Conservation (phyloP, 2,113 vertebrate genomes). For the Phylloscopus whistleri region DNA sequence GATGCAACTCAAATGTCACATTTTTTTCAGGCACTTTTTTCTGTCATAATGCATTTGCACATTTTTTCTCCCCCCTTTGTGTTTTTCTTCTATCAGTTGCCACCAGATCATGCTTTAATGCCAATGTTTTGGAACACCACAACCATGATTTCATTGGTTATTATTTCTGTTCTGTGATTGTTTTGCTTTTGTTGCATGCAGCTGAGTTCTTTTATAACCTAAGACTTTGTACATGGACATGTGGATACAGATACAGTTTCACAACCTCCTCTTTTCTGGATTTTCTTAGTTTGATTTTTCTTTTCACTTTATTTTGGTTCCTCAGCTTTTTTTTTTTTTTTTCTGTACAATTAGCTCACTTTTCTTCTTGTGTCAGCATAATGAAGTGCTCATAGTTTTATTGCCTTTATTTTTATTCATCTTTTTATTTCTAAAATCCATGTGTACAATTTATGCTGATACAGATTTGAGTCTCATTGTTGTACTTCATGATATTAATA, state of each 20-base stretch:
- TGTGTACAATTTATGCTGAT: not conserved
- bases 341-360: not conserved
- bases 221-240: not conserved
- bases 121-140: not conserved
- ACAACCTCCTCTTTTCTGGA: not conserved
- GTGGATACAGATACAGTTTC: not conserved
- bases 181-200: not conserved
- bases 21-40: not conserved
- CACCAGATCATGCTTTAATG: not conserved
- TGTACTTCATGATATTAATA: constrained; percentile 49
- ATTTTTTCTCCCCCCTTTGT: not conserved
- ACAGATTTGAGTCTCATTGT: constrained; percentile 45
- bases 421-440: not conserved
- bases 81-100: not conserved
- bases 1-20: not conserved
- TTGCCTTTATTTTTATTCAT: not conserved
- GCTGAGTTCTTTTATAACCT: not conserved
- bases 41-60: not conserved
- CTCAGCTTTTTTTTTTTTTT: not conserved
- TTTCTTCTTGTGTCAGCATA: not conserved
- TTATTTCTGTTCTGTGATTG: not conserved
- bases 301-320: not conserved
- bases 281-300: not conserved
- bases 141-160: not conserved
- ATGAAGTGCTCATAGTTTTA: not conserved